Conservation (phyloP, 2,113 vertebrate species). For the Verasper variegatus region DNA sequence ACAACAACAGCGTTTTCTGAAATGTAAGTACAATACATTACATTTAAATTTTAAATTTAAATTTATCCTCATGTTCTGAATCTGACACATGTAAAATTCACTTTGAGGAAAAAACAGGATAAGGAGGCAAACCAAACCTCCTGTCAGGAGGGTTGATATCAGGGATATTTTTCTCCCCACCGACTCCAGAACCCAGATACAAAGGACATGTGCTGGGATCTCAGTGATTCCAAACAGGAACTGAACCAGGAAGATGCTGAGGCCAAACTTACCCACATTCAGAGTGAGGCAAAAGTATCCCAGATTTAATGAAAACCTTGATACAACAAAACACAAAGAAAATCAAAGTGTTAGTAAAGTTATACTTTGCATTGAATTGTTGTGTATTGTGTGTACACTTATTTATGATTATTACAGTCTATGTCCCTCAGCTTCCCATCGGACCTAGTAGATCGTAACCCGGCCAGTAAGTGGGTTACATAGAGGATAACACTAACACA, state of each 20-base stretch:
- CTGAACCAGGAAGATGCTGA: conserved; percentile 63
- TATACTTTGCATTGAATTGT: too few species aligned
- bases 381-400: too few species aligned
- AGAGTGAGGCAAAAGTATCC: conserved; percentile 64
- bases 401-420: too few species aligned
- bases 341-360: too few species aligned
- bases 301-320: conserved; percentile 75
- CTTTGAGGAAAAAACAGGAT: conserved; percentile 72
- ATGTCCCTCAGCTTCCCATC: too few species aligned
- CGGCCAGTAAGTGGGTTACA: too few species aligned
- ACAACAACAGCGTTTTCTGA: conserved; percentile 57
- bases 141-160: conserved; percentile 39
- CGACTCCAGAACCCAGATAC: conserved; percentile 68
- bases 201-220: conserved; percentile 63
- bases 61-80: neutral
- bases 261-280: conserved; percentile 62
- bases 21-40: neutral
- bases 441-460: too few species aligned
- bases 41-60: too few species aligned
- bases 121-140: conserved; percentile 53
- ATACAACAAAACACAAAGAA: conserved; percentile 4
- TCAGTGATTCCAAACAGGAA: conserved; percentile 66
- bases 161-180: conserved; percentile 71
- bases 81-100: conserved; percentile 30
- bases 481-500: neutral